Evolutionary conservation across 2,888 invertebrate genomes (phyloP), one percentile per base, ranked within the genome.

Genomic region (Diaprepes abbreviatus): DNA sequence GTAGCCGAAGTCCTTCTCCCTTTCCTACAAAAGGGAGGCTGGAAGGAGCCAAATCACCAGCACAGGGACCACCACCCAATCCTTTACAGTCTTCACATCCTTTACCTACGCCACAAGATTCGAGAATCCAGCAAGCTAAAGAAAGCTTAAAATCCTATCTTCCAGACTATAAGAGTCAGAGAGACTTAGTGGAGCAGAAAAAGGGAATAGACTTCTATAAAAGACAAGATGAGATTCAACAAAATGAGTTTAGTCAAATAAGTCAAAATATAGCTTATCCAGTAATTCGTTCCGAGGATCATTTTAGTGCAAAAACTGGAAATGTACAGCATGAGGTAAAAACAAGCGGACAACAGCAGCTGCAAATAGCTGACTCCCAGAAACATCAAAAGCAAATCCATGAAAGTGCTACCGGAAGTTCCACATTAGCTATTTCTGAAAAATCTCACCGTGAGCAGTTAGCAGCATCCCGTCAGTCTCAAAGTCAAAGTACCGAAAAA

Each of bases 11-110:
- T 64, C 66, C 78, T n/a, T 81, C 81, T 10, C 83, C 83, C n/a
- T 80, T 80, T 66, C 75, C 74, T n/a, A 57, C 64, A 19, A 43
- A 71, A 38, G 58, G 55, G 5, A 79, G 81, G 12, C 69, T 58
- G 16, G 64, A 67, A 10, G 85, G 91, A 73, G 86, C 89, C 0
- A 89, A 88, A 66, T 92, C 92, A 7, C 92, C 93, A 12, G 92
- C 91, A 1, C 88, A 88, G 48, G 92, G 91, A 7, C 91, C 92
- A 43, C 91, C 92, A 71, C 88, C 88, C 45, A 91, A 90, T 82
- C 90, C 90, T 1, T 77, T 90, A 31, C 88, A 88, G 57, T 74
- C 75, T 12, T 62, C 71, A 38, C 77, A 79, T 55, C 79, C 82
- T 0, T 73, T 82, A 1, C 83, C 82, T 0, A 77, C 77, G 3